Evolutionary conservation across 2,113 vertebrate genomes (phyloP).

Genomic region (Lophotis ruficrista): DNA sequence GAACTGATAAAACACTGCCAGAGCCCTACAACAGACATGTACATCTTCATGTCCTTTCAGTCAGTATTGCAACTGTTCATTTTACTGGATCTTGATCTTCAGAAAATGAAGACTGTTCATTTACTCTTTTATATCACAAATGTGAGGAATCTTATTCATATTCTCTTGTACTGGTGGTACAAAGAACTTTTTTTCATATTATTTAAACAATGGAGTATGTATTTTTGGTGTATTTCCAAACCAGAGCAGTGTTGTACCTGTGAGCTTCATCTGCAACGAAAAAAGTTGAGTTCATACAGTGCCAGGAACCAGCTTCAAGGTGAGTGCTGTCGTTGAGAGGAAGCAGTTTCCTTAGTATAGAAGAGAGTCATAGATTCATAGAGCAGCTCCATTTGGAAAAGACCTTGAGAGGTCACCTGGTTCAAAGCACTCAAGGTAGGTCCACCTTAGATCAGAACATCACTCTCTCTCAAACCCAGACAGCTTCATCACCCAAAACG

Average conservation of each 20-base stretch:
- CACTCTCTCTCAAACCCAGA: neutral
- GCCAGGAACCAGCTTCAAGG: neutral
- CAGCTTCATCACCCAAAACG: neutral
- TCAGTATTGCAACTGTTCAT: neutral
- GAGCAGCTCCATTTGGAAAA: neutral
- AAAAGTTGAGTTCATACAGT: neutral
- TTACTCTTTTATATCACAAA: conserved; percentile 23
- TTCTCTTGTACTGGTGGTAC: neutral
- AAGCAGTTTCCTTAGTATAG: neutral
- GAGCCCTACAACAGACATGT: neutral
- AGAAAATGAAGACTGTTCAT: neutral
- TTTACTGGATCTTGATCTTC: neutral
- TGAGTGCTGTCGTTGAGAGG: neutral
- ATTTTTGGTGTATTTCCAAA: neutral
- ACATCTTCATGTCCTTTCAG: neutral
- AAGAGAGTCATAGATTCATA: neutral
- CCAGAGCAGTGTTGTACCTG: neutral
- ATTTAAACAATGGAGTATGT: neutral
- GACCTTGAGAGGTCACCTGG: neutral
- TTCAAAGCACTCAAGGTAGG: neutral
- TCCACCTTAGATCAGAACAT: neutral
- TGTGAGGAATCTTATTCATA: neutral
- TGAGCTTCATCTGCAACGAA: neutral
- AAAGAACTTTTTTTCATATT: neutral
- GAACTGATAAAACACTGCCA: neutral